Conservation (phyloP, 2,888 invertebrate species). For the Brenthis ino region DNA sequence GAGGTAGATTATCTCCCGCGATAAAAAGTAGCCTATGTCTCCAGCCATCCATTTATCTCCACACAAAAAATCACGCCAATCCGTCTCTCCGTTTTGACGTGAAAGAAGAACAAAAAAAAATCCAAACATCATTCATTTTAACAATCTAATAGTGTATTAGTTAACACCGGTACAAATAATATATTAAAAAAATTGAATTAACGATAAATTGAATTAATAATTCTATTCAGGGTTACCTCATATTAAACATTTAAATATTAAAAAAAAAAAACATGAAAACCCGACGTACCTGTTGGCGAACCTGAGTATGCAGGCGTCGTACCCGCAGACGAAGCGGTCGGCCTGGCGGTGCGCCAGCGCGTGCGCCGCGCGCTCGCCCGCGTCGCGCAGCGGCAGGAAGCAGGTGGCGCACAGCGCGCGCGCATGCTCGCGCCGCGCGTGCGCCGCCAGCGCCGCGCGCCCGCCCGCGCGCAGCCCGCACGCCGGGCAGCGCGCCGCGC, state of each 20-base stretch:
- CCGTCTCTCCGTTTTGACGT: no score
- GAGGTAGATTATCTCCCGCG: no score
- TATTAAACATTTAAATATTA: neutral
- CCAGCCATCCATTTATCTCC: no score
- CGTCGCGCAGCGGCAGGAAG: constrained; percentile 47
- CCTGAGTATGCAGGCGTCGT: constrained; percentile 70
- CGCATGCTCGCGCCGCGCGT: constrained; percentile 46
- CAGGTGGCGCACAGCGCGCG: constrained; percentile 55
- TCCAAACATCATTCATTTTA: no score
- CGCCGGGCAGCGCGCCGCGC: constrained; percentile 42
- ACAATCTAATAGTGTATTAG: no score
- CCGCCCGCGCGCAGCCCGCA: constrained; percentile 40
- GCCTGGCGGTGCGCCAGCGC: constrained; percentile 61
- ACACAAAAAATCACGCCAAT: no score
- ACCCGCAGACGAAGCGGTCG: constrained; percentile 69
- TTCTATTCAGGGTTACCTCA: no score
- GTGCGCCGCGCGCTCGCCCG: constrained; percentile 58
- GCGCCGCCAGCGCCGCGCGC: constrained; percentile 45
- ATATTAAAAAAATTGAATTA: no score
- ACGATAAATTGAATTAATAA: no score
- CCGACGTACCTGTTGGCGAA: constrained; percentile 66
- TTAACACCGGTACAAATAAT: no score
- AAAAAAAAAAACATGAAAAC: neutral
- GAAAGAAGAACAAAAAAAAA: no score
- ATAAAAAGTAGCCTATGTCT: no score